Base-by-base conservation (phyloP, 2,113 vertebrate species). In the Phycodurus eques region DNA sequence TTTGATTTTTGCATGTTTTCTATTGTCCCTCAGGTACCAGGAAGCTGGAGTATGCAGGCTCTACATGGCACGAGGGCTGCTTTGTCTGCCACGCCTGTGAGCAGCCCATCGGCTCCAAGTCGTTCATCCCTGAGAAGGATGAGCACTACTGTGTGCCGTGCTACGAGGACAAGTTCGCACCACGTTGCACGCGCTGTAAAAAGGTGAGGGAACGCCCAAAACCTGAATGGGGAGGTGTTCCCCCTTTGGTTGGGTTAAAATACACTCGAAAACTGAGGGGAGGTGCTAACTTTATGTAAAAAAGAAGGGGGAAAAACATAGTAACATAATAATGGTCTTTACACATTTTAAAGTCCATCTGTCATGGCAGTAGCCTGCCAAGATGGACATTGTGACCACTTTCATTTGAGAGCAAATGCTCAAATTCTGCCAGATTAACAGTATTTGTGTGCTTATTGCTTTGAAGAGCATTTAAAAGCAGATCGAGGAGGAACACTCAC, bases 91-190 rank as follows among this genome's bases (percentile, higher is more conserved):
- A 95, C 86, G 96, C 95, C 89, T 99, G 97, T 84, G 93, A 97
- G 82, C 95, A 99, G 92, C 98, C 98, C 2, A 96, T 99, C 2
- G 98, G 97, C 51, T 97, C 98, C 0, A 94, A 95, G n/a, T 98
- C 98, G 80, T 99, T 99, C 83, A 96, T 99, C 89, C 98, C 98
- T 0, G 96, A 99, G 91, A 95, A 98, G 83, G 95, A 95, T 46
- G 95, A 96, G 67, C 95, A 99, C 90, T 99, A 99, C 93, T 99
- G 98, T 8, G 96, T 99, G 67, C 85, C 96, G 80, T 99, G 97
- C 81, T 99, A 99, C 0, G 98, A 99, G 92, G 97, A 94, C 92
- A 99, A 99, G 93, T 97, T 99, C 0, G 96, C 97, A 27, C 98
- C 98, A 17, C 96, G 98, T 79, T 99, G 98, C 79, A 97, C 96